Percentiles rank a stretch among this genome's conserved stretches.
These are phyloP conservation scores for Eudasyphora cyanicolor DNA, from an alignment of 2,888 invertebrate genomes.

Conservation along the genomic window DNA sequence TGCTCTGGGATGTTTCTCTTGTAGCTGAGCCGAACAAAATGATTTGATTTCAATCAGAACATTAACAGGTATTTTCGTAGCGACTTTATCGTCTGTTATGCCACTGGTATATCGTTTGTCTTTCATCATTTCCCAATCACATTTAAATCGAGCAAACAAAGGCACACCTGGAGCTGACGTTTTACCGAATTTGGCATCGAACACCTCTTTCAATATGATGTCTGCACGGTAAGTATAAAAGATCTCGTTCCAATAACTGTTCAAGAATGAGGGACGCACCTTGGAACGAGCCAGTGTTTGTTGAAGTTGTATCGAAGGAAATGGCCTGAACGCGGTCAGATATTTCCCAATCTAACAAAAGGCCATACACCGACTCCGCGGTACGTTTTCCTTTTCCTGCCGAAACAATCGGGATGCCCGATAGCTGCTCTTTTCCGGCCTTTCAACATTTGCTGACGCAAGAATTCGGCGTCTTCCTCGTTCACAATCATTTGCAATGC, in stretches of 20 bases:
- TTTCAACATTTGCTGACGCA: too few species aligned
- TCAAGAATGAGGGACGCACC: not conserved
- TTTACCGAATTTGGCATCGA: conserved; percentile 24
- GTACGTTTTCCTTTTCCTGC: conserved; percentile 1
- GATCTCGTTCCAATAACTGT: not conserved
- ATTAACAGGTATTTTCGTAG: too few species aligned
- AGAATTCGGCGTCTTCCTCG: too few species aligned
- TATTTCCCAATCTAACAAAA: not conserved
- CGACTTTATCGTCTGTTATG: too few species aligned
- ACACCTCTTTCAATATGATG: conserved; percentile 41
- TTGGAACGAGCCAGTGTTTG: not conserved
- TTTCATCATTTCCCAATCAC: not conserved
- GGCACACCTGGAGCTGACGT: not conserved
- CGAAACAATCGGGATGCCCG: not conserved
- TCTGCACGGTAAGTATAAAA: not conserved
- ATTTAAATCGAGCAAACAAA: not conserved
- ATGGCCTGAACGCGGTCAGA: not conserved
- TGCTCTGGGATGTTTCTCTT: not conserved
- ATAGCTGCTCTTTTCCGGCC: not conserved
- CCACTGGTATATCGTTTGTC: too few species aligned
- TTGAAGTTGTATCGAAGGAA: not conserved
- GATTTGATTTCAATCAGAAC: too few species aligned
- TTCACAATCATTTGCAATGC: too few species aligned
- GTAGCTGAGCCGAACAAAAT: too few species aligned
- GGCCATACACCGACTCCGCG: not conserved